Conservation (phyloP, 1,140 invertebrate species). For the Bradysia coprophila region DNA sequence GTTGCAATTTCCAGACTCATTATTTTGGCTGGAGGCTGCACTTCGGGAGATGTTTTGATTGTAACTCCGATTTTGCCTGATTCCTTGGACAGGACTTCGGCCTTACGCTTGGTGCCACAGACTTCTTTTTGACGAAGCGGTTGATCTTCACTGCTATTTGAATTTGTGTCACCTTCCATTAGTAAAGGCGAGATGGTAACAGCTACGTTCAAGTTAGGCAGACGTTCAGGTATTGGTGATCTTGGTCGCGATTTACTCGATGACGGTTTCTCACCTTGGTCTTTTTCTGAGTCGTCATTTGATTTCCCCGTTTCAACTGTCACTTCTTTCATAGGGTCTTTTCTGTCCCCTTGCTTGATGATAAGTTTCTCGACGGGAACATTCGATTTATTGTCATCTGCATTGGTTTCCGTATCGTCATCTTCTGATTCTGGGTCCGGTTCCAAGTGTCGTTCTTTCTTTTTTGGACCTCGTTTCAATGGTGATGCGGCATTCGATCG, state of each 20-base stretch:
- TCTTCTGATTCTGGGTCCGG: slow-evolving; percentile 22
- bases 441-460: slow-evolving; percentile 19
- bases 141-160: slow-evolving; percentile 22
- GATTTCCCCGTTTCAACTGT: not conserved
- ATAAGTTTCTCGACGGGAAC: slow-evolving; percentile 13
- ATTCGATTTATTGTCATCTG: too few relatives aligned
- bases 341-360: slow-evolving; percentile 6
- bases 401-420: slow-evolving; percentile 17
- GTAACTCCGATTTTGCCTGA: slow-evolving; percentile 79
- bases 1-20: slow-evolving; percentile 16
- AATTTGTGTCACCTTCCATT: slow-evolving; percentile 18
- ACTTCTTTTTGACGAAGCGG: slow-evolving; percentile 10
- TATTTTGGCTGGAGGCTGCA: slow-evolving; percentile 31
- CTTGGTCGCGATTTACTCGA: not conserved
- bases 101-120: slow-evolving; percentile 49
- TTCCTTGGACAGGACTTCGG: slow-evolving; percentile 62
- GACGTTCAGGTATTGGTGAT: too few relatives aligned
- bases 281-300: too few relatives aligned
- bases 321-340: not conserved
- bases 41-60: slow-evolving; percentile 53
- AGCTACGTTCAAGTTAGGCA: too few relatives aligned
- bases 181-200: too few relatives aligned
- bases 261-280: too few relatives aligned
- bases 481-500: slow-evolving; percentile 26
- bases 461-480: slow-evolving; percentile 31